A percentile compares a stretch with the other conserved stretches of the same genome.
These are phyloP conservation scores for Tachina lurida DNA, from an alignment of 2,888 invertebrate species.

Conservation along the genomic window DNA sequence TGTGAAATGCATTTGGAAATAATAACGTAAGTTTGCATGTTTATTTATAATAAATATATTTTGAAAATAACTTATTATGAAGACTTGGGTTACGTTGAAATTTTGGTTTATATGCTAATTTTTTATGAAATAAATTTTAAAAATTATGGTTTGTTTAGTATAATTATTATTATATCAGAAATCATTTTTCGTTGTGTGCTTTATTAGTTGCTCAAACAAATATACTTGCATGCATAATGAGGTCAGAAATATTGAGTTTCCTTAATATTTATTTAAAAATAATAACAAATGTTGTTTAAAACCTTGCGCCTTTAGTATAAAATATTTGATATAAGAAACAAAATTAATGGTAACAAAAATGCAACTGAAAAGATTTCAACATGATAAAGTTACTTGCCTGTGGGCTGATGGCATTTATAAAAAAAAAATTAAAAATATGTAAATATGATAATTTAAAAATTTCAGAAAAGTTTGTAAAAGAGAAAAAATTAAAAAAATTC, in stretches of 20 bases:
- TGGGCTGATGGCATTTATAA: no score
- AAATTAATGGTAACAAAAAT: no score
- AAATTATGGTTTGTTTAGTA: conserved; percentile 27
- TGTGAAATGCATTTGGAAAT: conserved; percentile 52
- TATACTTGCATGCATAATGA: conserved; percentile 13
- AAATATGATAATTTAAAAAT: no score
- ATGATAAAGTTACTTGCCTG: no score
- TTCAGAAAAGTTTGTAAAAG: no score
- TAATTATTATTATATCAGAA: conserved; percentile 19
- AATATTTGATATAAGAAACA: no score
- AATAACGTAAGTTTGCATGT: conserved; percentile 79
- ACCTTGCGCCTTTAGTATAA: not conserved
- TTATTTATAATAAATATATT: conserved; percentile 67
- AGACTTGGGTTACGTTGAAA: conserved; percentile 17
- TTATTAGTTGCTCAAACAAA: conserved; percentile 27
- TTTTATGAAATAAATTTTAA: not conserved
- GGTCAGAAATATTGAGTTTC: conserved; percentile 37
- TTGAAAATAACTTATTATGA: conserved; percentile 43
- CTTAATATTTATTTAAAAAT: not conserved
- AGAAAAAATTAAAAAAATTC: no score
- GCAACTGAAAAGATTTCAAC: no score
- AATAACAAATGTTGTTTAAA: not conserved
- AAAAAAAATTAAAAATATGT: no score
- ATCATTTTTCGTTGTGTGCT: not conserved
- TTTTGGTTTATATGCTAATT: not conserved